phyloP scores from a whole-genome alignment of 1,140 invertebrate species.

The Ceratosolen fusciceps region DNA sequence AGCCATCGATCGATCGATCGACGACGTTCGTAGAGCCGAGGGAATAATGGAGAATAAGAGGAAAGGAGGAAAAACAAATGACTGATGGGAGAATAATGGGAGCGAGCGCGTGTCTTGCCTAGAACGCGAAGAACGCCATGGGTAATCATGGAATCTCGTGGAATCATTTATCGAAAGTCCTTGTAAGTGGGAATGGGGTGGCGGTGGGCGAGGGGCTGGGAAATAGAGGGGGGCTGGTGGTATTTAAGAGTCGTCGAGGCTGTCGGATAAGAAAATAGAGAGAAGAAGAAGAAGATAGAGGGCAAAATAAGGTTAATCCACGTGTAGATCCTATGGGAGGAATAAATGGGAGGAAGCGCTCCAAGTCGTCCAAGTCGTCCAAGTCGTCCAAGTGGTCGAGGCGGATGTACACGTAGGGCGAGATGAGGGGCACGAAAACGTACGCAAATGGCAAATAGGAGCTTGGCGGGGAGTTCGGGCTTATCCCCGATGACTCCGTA shows the following conservation, averaged over 20 bases:
- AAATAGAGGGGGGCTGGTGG: background rate
- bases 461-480: background rate
- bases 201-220: background rate
- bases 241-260: background rate
- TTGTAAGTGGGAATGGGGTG: background rate
- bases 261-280: background rate
- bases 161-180: background rate
- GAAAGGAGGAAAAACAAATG: too few relatives aligned
- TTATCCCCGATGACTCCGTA: too few relatives aligned
- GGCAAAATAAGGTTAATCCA: background rate
- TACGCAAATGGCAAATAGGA: constrained; percentile 18
- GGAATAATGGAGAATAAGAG: too few relatives aligned
- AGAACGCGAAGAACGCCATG: too few relatives aligned
- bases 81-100: too few relatives aligned
- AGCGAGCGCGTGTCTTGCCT: too few relatives aligned
- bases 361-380: too few relatives aligned
- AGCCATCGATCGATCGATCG: too few relatives aligned
- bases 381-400: too few relatives aligned
- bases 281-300: constrained; percentile 4
- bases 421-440: constrained; percentile 5
- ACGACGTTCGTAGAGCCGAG: too few relatives aligned
- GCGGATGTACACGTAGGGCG: background rate
- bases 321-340: background rate
- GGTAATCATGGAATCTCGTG: too few relatives aligned
- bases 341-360: constrained; percentile 20